phyloP scores from a whole-genome alignment of 2,888 invertebrate genomes.

The Molanna angustata region DNA sequence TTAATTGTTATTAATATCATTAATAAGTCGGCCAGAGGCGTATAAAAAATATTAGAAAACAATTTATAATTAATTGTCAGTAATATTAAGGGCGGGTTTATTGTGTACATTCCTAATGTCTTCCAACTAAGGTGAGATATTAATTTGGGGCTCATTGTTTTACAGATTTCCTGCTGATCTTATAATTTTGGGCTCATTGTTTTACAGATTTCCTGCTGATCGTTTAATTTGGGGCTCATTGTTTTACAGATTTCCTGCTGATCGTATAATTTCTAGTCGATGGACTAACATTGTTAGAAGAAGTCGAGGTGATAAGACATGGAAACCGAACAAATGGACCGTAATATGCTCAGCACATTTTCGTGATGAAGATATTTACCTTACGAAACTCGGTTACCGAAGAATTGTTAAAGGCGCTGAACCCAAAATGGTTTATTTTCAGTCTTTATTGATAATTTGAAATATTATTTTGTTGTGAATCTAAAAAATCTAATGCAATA shows the following conservation, averaged over 20 bases:
- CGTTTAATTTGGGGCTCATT: not conserved
- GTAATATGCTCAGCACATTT: not conserved
- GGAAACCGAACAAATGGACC: not conserved
- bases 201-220: not conserved
- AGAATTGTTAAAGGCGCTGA: not conserved
- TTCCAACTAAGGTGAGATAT: too few species aligned
- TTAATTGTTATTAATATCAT: too few species aligned
- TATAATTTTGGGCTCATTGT: not conserved
- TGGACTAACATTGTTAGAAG: not conserved
- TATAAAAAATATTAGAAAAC: too few species aligned
- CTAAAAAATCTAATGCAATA: too few species aligned
- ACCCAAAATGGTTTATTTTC: too few species aligned
- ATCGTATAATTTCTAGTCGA: not conserved
- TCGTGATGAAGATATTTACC: not conserved
- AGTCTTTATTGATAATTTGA: too few species aligned
- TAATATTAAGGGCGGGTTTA: too few species aligned
- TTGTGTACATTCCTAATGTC: too few species aligned
- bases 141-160: not conserved
- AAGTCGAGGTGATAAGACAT: not conserved
- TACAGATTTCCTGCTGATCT: not conserved
- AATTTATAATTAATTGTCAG: too few species aligned
- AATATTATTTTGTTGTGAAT: too few species aligned
- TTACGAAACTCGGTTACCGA: not conserved
- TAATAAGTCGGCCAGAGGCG: too few species aligned
- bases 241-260: not conserved